Conservation (phyloP, 2,797 vertebrate genomes). For the Knipowitschia caucasica region DNA sequence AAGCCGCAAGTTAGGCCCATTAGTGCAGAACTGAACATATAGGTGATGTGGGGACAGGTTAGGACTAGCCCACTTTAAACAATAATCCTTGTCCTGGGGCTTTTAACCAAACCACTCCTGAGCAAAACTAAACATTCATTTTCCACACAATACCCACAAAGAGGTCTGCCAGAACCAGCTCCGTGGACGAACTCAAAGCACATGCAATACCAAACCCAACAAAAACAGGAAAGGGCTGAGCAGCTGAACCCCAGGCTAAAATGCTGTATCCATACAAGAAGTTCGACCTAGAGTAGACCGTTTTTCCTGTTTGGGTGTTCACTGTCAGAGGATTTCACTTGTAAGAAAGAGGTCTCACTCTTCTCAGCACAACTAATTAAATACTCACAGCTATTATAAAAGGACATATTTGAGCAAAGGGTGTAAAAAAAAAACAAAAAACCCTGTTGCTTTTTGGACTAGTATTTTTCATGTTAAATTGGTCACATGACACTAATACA, state of each 20-base stretch:
- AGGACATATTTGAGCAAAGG: not conserved
- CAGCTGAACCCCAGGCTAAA: slow-evolving; percentile 39
- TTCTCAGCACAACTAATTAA: slow-evolving; percentile 27
- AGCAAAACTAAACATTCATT: slow-evolving; percentile 37
- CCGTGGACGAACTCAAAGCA: slow-evolving; percentile 52
- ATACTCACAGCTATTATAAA: slow-evolving; percentile 31
- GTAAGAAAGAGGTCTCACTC: slow-evolving; percentile 17
- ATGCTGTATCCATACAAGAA: slow-evolving; percentile 25
- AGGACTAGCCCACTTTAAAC: slow-evolving; percentile 44
- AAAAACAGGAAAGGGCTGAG: slow-evolving; percentile 73
- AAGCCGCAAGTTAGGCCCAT: not conserved
- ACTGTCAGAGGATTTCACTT: slow-evolving; percentile 30
- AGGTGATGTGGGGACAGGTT: slow-evolving; percentile 42
- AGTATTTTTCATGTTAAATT: not conserved
- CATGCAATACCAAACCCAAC: slow-evolving; percentile 54
- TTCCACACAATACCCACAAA: slow-evolving; percentile 42
- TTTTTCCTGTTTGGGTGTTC: slow-evolving; percentile 56
- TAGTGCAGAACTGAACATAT: slow-evolving; percentile 23
- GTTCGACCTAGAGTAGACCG: slow-evolving; percentile 27
- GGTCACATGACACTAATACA: slow-evolving; percentile 13
- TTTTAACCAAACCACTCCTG: slow-evolving; percentile 27
- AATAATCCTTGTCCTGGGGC: slow-evolving; percentile 48
- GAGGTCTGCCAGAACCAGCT: slow-evolving; percentile 18
- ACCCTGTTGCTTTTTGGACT: not conserved
- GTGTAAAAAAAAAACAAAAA: not conserved